Base-by-base conservation (phyloP, 2,888 invertebrate species). In the Hecatera dysodea region DNA sequence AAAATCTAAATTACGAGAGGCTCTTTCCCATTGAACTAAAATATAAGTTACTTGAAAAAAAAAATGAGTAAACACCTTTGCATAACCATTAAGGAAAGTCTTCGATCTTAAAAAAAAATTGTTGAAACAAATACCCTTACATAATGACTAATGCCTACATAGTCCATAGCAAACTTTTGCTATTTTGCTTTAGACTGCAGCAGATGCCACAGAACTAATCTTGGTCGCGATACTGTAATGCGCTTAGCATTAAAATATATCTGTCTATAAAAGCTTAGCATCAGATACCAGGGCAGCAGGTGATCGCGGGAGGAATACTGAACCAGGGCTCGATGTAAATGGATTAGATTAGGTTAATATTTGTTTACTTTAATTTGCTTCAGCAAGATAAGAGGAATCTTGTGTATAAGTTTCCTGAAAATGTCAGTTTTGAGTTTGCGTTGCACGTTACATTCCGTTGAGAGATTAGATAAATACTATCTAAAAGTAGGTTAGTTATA, bases 181-280 rank as follows among this genome's bases (percentile, higher is more conserved):
- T 39, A 39, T 39, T 12, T 39, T 3, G 12, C 33, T n/a, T 22
- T 48, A 3, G 11, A 42, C n/a, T 17, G 29, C n/a, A 66, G 36
- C 27, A 70, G 44, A 60, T 67, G 27, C 17, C 5, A 24, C 36
- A 2, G 24, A 52, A 22, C 59, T 70, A 80, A 80, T 70, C 67
- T 70, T 56, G 2, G 19, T 33, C 50, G 44, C 60, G 73, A 66
- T 64, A 63, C 70, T 33, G 60, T 69, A 74, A 80, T 73, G 60
- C 64, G 67, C 70, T 69, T 70, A 57, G 12, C 69, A 24, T 29
- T 7, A 50, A 50, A 69, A 42, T 69, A n/a, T 57, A 69, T 24
- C 15, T 39, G 12, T 22, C 29, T 42, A 59, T 56, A 48, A 12
- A 59, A 9, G 2, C 29, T 69, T 48, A 42, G n/a, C n/a, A 33